Evolutionary conservation across 2,797 vertebrate species (phyloP).

Genomic region (Cossypha polioptera): DNA sequence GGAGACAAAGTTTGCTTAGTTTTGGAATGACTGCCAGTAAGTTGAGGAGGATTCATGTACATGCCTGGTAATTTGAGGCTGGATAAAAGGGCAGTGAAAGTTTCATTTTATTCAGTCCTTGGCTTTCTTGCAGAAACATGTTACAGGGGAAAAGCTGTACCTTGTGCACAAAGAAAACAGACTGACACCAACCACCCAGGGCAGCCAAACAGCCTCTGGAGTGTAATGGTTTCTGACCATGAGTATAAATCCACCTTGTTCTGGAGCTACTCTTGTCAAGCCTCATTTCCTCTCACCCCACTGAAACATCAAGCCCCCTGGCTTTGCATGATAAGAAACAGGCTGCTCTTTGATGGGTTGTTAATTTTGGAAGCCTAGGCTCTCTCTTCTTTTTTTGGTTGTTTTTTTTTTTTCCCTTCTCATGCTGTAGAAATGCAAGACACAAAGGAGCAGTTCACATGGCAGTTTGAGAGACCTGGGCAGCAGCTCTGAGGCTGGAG

Average conservation of each 20-base stretch:
- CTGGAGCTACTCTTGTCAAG: background rate
- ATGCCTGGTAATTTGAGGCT: background rate
- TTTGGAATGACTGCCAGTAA: background rate
- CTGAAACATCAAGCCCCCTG: background rate
- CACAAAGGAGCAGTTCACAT: background rate
- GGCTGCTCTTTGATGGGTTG: background rate
- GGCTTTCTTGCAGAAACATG: background rate
- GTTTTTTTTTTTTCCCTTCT: background rate
- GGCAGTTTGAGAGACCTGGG: background rate
- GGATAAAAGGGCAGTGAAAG: background rate
- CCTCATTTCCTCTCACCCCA: background rate
- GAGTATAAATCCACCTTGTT: background rate
- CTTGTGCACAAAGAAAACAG: background rate
- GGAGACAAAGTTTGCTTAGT: background rate
- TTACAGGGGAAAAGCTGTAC: background rate
- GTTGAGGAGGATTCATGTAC: background rate
- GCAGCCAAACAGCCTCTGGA: background rate
- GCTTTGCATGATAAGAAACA: background rate
- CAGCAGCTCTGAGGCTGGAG: background rate
- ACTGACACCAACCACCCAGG: background rate
- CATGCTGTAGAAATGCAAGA: background rate
- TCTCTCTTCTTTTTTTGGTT: background rate
- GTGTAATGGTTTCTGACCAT: background rate
- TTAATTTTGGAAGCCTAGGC: background rate
- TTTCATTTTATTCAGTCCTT: background rate